Evolutionary conservation across 2,888 invertebrate genomes (phyloP), one percentile per base, ranked within the genome.

Genomic region (Sipha maydis): DNA sequence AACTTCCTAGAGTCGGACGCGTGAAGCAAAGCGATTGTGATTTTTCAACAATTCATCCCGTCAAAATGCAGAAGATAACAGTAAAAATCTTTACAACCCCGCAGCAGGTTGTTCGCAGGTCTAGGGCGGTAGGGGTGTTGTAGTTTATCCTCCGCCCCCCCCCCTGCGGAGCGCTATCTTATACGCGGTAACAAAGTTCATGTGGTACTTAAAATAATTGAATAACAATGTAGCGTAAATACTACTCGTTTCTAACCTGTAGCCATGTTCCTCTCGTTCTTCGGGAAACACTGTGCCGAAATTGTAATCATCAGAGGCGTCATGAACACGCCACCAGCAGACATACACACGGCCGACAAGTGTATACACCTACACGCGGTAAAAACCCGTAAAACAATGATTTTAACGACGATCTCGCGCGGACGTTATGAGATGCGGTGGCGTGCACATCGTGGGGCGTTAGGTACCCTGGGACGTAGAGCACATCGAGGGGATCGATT

Each of bases 201-300:
- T 11, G 3, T 48, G 9, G 41, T 41, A 41, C 1, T 14, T 1
- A 14, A 48, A 11, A 48, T 14, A 14, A 48, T 14, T 48, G 11
- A 48, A 48, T 14, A 48, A 48, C 14, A 48, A 41, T 41, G 11
- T 48, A 48, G 11, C 11, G 48, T 14, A 3, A 48, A 14, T 14
- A 48, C 14, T 11, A 48, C 48, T 11, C 48, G 48, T 48, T 7
- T 41, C 86, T 41, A 28, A 86, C 86, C 78, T 5, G 67, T 88
- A 41, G 88, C 82, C 73, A 82, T 48, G 48, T 75, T 88, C 61
- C 88, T 82, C 54, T 88, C 88, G 48, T 88, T 82, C 31, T 80
- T 61, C 31, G 88, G 82, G 21, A 82, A 82, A 82, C 88, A 88
- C 48, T 82, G 76, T 7, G 76, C 67, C 21, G 82, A 88, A 56